phyloP scores from a whole-genome alignment of 1,140 invertebrate genomes.

The Scaptomyza graminum region DNA sequence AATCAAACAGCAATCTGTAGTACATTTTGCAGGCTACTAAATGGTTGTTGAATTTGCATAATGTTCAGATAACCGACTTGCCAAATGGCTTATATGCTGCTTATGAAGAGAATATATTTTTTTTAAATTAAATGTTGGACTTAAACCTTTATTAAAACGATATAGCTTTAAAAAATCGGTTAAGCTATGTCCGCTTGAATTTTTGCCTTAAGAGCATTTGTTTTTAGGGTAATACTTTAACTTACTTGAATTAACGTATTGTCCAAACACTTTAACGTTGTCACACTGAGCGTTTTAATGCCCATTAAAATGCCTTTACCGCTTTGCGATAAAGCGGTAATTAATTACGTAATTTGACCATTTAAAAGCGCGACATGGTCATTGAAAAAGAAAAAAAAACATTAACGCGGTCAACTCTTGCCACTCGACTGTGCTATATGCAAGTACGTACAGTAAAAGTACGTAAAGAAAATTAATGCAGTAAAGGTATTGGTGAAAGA shows the following conservation, averaged over 20 bases:
- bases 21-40: conserved; percentile 21
- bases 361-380: conserved; percentile 41
- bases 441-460: neutral
- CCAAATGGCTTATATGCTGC: neutral
- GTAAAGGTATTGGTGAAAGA: conserved; percentile 4
- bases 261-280: neutral
- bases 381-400: conserved; percentile 18
- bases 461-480: conserved; percentile 5
- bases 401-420: conserved; percentile 23
- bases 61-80: conserved; percentile 32
- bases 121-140: too few species aligned
- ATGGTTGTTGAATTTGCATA: conserved; percentile 39
- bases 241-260: neutral
- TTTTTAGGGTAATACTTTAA: neutral
- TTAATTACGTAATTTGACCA: too few species aligned
- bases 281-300: conserved; percentile 4
- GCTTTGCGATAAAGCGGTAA: too few species aligned
- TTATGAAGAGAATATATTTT: neutral
- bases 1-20: conserved; percentile 50
- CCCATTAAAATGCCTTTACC: conserved; percentile 35
- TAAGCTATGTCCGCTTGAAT: too few species aligned
- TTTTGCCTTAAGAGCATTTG: too few species aligned
- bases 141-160: too few species aligned
- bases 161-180: too few species aligned
- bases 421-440: conserved; percentile 10